Evolutionary conservation across 2,888 invertebrate genomes (phyloP), one percentile per base, ranked within the genome.

Genomic region (Augochlorella aurata): DNA sequence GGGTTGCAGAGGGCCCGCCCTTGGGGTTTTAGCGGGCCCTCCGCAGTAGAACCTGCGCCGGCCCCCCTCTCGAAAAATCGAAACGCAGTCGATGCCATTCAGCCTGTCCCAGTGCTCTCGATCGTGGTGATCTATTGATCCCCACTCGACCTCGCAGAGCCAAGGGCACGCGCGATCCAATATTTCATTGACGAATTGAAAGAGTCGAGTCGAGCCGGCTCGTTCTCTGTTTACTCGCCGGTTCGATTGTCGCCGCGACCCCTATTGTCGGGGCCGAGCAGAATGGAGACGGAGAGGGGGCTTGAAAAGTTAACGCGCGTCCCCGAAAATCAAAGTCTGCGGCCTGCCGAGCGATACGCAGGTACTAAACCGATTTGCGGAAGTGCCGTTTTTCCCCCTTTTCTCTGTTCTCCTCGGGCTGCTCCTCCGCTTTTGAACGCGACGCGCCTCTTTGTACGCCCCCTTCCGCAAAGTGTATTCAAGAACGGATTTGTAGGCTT

Each of bases 61-160:
- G 58, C 58, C 49, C 76, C 83, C 78, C 78, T 79, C 85, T 68
- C 44, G 83, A 38, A 86, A 69, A 85, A 81, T 71, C 82, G 79
- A 83, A 82, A 74, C 87, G 82, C 81, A 78, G 78, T 45, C 81
- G 80, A 84, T 88, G 81, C 75, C 76, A 80, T 88, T 88, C 77
- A 83, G 50, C 74, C 12, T 73, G 75, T 70, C 79, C 82, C 77
- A 65, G 44, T 80, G 79, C 86, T 79, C 83, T 85, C 83, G 89
- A 89, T 89, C 90, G n/a, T n/a, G 86, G 80, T 90, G 90, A 92
- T 90, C 91, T 90, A 91, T 90, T 88, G 86, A 90, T 89, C 89
- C 89, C 90, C 90, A 92, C 91, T 92, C 91, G 91, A 92, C 90
- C 91, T 87, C 83, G 84, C 63, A 80, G 38, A 38, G 74, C 79